Conservation (phyloP, 2,113 vertebrate species). For the Cyprinodon variegatus region DNA sequence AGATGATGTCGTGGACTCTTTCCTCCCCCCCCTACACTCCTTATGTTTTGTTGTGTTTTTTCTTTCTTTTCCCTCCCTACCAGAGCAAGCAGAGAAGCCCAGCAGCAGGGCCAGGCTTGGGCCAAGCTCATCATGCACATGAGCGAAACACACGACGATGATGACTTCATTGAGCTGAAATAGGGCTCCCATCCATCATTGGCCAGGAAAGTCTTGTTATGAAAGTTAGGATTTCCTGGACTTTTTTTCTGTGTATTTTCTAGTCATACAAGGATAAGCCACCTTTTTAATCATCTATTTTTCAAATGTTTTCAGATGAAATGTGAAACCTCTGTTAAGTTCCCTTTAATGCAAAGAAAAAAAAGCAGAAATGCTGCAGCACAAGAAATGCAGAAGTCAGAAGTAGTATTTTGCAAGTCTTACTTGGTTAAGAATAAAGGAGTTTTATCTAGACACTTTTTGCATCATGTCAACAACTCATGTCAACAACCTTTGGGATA, state of each 20-base stretch:
- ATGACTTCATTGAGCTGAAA: slow-evolving; percentile 67
- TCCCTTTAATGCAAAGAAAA: slow-evolving; percentile 32
- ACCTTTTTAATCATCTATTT: neutral
- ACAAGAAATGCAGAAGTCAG: slow-evolving; percentile 53
- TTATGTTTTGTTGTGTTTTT: slow-evolving; percentile 45
- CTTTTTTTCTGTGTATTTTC: slow-evolving; percentile 3
- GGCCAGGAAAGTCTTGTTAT: slow-evolving; percentile 39
- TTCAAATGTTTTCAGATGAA: neutral
- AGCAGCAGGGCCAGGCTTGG: slow-evolving; percentile 51
- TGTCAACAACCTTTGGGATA: too few relatives aligned
- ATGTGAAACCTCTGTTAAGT: slow-evolving; percentile 30
- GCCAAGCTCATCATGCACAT: slow-evolving; percentile 70
- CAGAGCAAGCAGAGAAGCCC: slow-evolving; percentile 52
- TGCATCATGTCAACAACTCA: neutral
- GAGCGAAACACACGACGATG: slow-evolving; percentile 65
- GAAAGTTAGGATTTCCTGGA: slow-evolving; percentile 50
- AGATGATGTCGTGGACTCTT: slow-evolving; percentile 78
- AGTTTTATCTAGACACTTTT: slow-evolving; percentile 25
- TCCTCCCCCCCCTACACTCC: slow-evolving; percentile 27
- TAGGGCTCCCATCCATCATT: slow-evolving; percentile 57
- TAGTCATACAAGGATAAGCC: neutral
- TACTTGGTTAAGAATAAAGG: slow-evolving; percentile 25
- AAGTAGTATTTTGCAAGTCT: slow-evolving; percentile 49
- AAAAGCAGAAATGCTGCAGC: slow-evolving; percentile 58
- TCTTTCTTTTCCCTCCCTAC: slow-evolving; percentile 37